Evolutionary conservation across 2,888 invertebrate genomes (phyloP).

Genomic region (Agrilus biguttatus): DNA sequence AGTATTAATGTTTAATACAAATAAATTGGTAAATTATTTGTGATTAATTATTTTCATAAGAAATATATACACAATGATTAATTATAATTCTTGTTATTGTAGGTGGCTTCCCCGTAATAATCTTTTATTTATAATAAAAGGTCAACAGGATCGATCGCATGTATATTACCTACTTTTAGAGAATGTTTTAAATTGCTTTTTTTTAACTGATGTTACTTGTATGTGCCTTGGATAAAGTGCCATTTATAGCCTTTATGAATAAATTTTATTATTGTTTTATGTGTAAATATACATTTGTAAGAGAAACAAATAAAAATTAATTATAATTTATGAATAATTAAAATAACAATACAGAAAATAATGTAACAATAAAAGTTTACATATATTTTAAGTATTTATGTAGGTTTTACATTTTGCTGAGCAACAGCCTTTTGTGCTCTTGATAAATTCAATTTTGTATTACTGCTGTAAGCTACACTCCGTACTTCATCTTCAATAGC

Average conservation of each 20-base stretch:
- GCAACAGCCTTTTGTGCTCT: slow-evolving; percentile 39
- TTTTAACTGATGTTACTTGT: too few species aligned
- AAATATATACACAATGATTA: too few species aligned
- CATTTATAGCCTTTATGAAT: too few species aligned
- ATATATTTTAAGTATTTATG: too few species aligned
- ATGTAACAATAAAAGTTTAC: too few species aligned
- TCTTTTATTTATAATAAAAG: slow-evolving; percentile 4
- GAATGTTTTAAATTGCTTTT: too few species aligned
- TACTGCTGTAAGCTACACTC: slow-evolving; percentile 34
- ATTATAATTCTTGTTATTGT: slow-evolving; percentile 6
- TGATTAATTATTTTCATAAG: not conserved
- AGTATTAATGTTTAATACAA: slow-evolving; percentile 17
- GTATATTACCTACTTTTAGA: not conserved
- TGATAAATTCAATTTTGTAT: slow-evolving; percentile 29
- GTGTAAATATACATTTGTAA: slow-evolving; percentile 4
- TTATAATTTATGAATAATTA: too few species aligned
- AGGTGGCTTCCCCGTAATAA: slow-evolving; percentile 15
- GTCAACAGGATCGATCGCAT: not conserved
- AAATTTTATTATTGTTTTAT: slow-evolving; percentile 3
- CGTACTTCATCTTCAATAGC: slow-evolving; percentile 52
- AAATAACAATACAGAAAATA: too few species aligned
- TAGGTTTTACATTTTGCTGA: slow-evolving; percentile 16
- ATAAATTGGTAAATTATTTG: slow-evolving; percentile 1
- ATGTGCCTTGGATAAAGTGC: too few species aligned
- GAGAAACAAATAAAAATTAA: too few species aligned